A percentile compares a stretch with the other conserved stretches of the same genome.
Evolutionary conservation across 2,797 vertebrate genomes (phyloP).

Genomic region (Spondyliosoma cantharus): DNA sequence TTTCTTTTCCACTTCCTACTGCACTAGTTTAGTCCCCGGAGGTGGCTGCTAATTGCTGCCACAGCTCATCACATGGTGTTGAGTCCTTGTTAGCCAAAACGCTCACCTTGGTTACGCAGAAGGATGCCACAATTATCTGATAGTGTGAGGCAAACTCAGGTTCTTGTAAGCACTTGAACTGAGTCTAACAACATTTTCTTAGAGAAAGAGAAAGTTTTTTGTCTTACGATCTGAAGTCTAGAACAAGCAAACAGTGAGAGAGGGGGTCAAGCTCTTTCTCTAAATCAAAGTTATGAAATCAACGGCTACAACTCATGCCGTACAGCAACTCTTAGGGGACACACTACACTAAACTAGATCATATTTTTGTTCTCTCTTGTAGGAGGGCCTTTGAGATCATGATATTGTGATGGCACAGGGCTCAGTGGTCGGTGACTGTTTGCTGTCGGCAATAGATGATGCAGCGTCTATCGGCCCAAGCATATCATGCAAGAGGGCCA

Average conservation of each 20-base stretch:
- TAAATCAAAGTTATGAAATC: slow-evolving; percentile 24
- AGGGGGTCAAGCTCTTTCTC: neutral
- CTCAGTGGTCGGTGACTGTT: too few relatives aligned
- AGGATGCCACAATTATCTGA: neutral
- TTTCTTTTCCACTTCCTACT: too few relatives aligned
- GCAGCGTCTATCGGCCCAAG: too few relatives aligned
- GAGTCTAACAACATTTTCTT: neutral
- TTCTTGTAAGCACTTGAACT: neutral
- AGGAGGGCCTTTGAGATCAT: too few relatives aligned
- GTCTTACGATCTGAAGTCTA: slow-evolving; percentile 7
- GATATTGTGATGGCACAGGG: too few relatives aligned
- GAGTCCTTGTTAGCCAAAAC: neutral
- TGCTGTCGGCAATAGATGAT: too few relatives aligned
- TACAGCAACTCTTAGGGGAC: too few relatives aligned
- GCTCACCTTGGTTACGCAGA: neutral
- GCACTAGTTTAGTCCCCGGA: neutral
- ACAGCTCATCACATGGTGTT: neutral
- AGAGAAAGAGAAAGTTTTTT: neutral
- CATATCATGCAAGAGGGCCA: too few relatives aligned
- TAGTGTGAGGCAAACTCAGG: neutral
- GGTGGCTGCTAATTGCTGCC: too few relatives aligned
- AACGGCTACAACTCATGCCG: too few relatives aligned
- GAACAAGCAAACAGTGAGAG: slow-evolving; percentile 6
- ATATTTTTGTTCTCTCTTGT: too few relatives aligned
- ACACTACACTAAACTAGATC: too few relatives aligned